Base-by-base conservation (phyloP, 2,888 invertebrate species). In the Chironomus riparius region DNA sequence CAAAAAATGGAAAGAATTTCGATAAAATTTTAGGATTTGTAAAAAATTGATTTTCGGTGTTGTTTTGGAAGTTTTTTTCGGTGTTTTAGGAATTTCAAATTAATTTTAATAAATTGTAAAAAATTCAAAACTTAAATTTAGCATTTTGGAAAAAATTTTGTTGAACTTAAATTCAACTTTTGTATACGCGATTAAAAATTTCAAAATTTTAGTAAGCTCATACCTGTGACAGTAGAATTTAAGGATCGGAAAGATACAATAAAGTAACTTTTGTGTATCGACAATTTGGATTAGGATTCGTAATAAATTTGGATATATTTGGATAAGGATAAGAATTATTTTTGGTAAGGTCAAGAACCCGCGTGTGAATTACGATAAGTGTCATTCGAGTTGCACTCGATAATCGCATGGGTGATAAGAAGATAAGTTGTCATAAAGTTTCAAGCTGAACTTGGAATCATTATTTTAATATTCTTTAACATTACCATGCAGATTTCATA, bases 221-320 rank as follows among this genome's bases (percentile, higher is more conserved):
- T 70, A 50, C 24, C 70, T 70, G 70, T 70, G 70, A 70, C 18
- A 70, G n/a, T 56, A 56, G 56, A 18, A 15, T 56, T 4, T 56
- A 56, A 56, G 56, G 10, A 38, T 38, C 38, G 38, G 2, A 10
- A 38, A 38, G 38, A 38, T 38, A 38, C 38, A 10, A 38, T n/a
- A 38, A 38, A 38, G 38, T 38, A 38, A 38, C 15, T 56, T 18
- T 6, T 56, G 18, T 15, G 15, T 56, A 18, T 56, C 4, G n/a
- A 7, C n/a, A 56, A 56, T 15, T 56, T 15, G 7, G 18, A 18
- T n/a, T 15, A 56, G 15, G 7, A 56, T 56, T 6, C 56, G 56
- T 56, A 56, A 4, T 15, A 0, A 1, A 24, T 24, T 24, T 24
- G 24, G 24, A 28, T 28, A 28, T 28, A 28, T 56, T 56, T 18